phyloP scores from a whole-genome alignment of 2,113 vertebrate genomes.

The Seriola aureovittata region DNA sequence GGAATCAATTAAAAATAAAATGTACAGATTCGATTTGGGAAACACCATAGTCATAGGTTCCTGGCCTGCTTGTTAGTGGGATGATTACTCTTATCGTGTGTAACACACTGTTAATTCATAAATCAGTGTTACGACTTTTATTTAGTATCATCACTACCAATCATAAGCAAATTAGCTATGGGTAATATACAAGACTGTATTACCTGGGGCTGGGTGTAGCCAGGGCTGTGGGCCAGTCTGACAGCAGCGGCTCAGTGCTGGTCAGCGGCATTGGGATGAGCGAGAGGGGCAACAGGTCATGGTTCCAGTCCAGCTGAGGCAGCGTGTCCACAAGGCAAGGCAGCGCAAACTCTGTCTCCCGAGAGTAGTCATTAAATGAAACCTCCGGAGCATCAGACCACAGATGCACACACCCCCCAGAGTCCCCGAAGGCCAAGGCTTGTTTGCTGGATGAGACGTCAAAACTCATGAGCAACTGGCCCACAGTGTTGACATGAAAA shows the following conservation, averaged over 20 bases:
- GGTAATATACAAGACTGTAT: background rate
- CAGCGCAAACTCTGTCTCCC: constrained; percentile 94
- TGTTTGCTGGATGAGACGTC: constrained; percentile 97
- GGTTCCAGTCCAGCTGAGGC: constrained; percentile 96
- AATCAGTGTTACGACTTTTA: background rate
- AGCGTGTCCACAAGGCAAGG: constrained; percentile 95
- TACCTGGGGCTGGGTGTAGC: constrained; percentile 91
- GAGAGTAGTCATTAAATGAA: constrained; percentile 94
- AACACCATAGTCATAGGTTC: too few species aligned
- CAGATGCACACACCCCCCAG: constrained; percentile 94
- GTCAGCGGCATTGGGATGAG: constrained; percentile 94
- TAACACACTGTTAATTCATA: too few species aligned
- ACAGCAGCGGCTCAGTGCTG: constrained; percentile 89
- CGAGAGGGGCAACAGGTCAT: constrained; percentile 95
- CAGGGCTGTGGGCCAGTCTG: constrained; percentile 91
- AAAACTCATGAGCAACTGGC: constrained; percentile 97
- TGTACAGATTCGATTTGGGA: background rate
- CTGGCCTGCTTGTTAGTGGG: too few species aligned
- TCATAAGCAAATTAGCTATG: background rate
- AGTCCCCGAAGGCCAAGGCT: constrained; percentile 96
- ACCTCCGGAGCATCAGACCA: constrained; percentile 95
- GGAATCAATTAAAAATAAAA: too few species aligned
- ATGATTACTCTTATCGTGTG: too few species aligned
- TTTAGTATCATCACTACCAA: background rate
- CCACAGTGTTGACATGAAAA: constrained; percentile 96